Conservation (phyloP, 1,140 invertebrate species). For the Trinorchestia longiramus region DNA sequence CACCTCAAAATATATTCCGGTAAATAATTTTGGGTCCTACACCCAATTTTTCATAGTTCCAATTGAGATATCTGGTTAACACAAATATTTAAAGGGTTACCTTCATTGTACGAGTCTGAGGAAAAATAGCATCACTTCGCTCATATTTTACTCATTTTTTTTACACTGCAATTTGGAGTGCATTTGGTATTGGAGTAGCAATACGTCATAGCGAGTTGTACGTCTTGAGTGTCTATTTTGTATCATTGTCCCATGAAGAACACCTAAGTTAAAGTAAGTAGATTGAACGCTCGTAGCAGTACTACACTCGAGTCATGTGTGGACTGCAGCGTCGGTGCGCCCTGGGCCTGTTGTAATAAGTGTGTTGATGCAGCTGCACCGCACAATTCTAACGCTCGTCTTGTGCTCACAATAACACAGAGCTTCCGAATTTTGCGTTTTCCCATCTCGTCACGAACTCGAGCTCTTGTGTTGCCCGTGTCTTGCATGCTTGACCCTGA, state of each 20-base stretch:
- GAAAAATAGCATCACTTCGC: too few relatives aligned
- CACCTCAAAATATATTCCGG: neutral
- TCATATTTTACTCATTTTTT: too few relatives aligned
- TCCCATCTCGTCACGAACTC: neutral
- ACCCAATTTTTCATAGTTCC: too few relatives aligned
- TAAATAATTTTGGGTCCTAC: neutral
- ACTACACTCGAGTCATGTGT: neutral
- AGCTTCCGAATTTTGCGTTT: neutral
- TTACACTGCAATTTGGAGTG: too few relatives aligned
- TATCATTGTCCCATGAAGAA: neutral
- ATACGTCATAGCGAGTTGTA: neutral
- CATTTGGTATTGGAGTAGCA: neutral
- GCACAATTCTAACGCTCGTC: neutral
- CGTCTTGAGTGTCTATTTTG: neutral
- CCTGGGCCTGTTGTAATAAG: neutral
- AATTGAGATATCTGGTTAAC: too few relatives aligned
- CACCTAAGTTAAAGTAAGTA: neutral
- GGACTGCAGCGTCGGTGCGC: neutral
- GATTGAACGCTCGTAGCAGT: neutral
- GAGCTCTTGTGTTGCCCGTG: neutral
- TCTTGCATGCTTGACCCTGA: neutral
- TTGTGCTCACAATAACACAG: constrained; percentile 17
- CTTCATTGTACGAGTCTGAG: too few relatives aligned
- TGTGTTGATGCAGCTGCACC: constrained; percentile 8
- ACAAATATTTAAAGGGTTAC: too few relatives aligned